Base-by-base conservation (phyloP, 2,888 invertebrate species). In the Aethes cnicana region DNA sequence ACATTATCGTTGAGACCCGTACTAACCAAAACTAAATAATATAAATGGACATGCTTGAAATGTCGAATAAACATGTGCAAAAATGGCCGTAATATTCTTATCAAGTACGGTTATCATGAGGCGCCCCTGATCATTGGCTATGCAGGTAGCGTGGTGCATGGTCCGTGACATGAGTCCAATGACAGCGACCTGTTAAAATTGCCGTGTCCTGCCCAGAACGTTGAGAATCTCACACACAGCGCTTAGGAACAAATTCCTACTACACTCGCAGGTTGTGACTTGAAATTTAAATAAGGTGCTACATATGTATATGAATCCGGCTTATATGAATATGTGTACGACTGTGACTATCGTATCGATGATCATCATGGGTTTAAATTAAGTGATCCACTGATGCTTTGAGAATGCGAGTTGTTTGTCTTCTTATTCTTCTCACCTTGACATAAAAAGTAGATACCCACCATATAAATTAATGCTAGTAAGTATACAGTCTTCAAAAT, bases 161-260 rank as follows among this genome's bases (percentile, higher is more conserved):
- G 63, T 54, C 74, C 87, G 85, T 87, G 87, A 84, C 81, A 74
- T 61, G 83, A 82, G 84, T 86, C 67, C 69, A 73, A 68, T 76
- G 68, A 68, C 68, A 66, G 68, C 71, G 79, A 80, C 80, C 77
- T 77, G 80, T 77, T 74, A 67, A 72, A 76, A 74, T 79, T 76
- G 74, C 72, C n/a, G n/a, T n/a, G n/a, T 74, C 74, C 77, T 77
- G 73, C 65, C 73, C 69, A 64, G 61, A 61, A 58, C 64, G 63
- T 62, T 62, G 67, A 66, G 66, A 64, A 62, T 68, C 68, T 64
- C 64, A 64, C 66, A 66, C 64, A 63, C 60, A 17, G 20, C 47
- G 61, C 63, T 69, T 63, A 62, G 66, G 68, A 72, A 66, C 59
- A 66, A 72, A 72, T 74, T 63, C 68, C 72, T 60, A 63, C 66